Percentiles rank a stretch among this genome's conserved stretches.
Conservation (phyloP, 37 sponge, comb jelly and placozoan genomes). For the Eunapius fragilis region DNA sequence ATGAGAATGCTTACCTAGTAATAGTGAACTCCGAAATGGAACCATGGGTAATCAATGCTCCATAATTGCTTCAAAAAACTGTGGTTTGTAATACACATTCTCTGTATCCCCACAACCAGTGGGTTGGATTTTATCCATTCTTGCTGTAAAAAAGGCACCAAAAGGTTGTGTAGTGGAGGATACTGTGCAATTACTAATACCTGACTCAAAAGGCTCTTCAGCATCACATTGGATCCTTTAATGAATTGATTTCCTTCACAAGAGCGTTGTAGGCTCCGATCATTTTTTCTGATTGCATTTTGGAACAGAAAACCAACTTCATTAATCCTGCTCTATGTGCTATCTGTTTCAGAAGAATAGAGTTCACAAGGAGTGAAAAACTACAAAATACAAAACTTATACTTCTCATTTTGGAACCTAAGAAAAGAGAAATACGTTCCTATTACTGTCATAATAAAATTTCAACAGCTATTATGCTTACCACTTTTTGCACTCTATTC, state of each 20-base stretch:
- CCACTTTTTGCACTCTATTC: neutral
- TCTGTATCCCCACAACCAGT: neutral
- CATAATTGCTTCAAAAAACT: neutral
- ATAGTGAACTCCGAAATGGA: neutral
- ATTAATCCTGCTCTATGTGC: neutral
- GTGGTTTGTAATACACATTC: neutral
- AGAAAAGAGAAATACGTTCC: neutral
- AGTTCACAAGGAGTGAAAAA: conserved; percentile 17
- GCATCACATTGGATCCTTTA: neutral
- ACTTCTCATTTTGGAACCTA: neutral
- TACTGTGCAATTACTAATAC: neutral
- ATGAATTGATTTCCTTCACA: neutral
- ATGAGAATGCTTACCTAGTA: neutral
- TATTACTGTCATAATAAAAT: neutral
- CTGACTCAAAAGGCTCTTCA: neutral
- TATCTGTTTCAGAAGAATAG: neutral
- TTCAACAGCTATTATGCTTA: neutral
- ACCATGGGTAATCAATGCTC: too few relatives aligned
- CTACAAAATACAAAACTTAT: conserved; percentile 9
- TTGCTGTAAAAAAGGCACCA: neutral
- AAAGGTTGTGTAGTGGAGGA: neutral
- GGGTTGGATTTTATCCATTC: neutral
- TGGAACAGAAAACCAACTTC: neutral
- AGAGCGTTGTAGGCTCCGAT: neutral
- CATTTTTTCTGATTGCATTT: neutral